Evolutionary conservation across 2,888 invertebrate genomes (phyloP), one percentile per base, ranked within the genome.

Genomic region (Drosophila lacicola): DNA sequence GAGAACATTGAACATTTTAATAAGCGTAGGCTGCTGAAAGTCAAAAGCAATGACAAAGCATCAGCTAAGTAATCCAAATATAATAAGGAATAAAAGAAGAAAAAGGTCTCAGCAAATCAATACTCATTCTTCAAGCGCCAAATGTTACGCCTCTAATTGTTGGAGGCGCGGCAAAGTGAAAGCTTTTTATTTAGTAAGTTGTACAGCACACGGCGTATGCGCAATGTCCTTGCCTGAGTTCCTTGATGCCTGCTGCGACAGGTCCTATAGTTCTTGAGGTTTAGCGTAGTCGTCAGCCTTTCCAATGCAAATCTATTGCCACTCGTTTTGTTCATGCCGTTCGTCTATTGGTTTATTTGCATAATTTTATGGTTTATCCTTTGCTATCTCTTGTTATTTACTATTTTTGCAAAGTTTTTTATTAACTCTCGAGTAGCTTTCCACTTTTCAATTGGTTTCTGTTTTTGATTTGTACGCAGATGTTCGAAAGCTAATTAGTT

Each of bases 141-240:
- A 61, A 74, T 69, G 74, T 76, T 78, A 50, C 61, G 74, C 64
- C 62, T 62, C 47, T 21, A 45, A 65, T 74, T 74, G 58, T 39
- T 33, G 14, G 2, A 34, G 77, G 74, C 62, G 66, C 66, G 62
- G 63, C 66, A 56, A 61, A 61, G 60, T 47, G 34, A 55, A 62
- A 62, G 78, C 78, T 81, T 72, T 54, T 51, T 62, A 54, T 82
- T 82, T 88, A 83, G 82, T 86, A 88, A 83, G 86, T 80, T 80
- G 66, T 73, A 45, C 34, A 50, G 49, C 56, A 78, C 53, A 54
- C 42, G 56, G 63, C 75, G 77, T 70, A 78, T 78, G 36, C 70
- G 74, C 63, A 74, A 66, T 70, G 54, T 39, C 13, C 11, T 39
- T 14, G 21, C 6, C 6, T n/a, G 13, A 29, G 39, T 14, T 50